A percentile compares a stretch with the other conserved stretches of the same genome.
Evolutionary conservation across 2,797 vertebrate genomes (phyloP).

Genomic region (Picus viridis): DNA sequence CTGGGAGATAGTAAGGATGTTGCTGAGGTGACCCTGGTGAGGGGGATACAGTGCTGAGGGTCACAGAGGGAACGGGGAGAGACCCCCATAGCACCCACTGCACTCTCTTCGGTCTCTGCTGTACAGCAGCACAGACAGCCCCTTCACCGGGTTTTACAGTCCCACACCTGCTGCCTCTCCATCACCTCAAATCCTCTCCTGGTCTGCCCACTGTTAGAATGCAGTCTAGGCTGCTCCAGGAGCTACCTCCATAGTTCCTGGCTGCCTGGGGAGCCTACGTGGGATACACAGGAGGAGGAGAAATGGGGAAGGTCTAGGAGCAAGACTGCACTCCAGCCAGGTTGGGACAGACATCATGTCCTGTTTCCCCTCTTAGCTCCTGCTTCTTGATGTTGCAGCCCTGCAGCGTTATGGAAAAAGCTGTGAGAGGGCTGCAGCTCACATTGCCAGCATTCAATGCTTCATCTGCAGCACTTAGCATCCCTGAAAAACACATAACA

Average conservation of each 20-base stretch:
- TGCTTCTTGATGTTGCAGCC: neutral
- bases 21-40: neutral
- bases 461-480: neutral
- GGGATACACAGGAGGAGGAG: neutral
- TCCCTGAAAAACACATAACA: neutral
- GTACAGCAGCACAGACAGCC: neutral
- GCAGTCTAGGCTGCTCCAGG: neutral
- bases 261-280: neutral
- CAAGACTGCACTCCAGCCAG: neutral
- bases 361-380: neutral
- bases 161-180: neutral
- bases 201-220: neutral
- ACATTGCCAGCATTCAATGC: neutral
- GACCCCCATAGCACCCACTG: fast-evolving
- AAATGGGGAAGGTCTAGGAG: neutral
- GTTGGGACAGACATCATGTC: fast-evolving
- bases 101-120: neutral
- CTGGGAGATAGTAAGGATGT: neutral
- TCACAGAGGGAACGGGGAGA: neutral
- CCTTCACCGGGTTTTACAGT: neutral
- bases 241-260: neutral
- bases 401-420: neutral
- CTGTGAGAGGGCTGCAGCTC: neutral
- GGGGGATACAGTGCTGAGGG: neutral
- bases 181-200: neutral